Base-by-base conservation (phyloP, 2,113 vertebrate genomes). In the Amblyopsis rosae region DNA sequence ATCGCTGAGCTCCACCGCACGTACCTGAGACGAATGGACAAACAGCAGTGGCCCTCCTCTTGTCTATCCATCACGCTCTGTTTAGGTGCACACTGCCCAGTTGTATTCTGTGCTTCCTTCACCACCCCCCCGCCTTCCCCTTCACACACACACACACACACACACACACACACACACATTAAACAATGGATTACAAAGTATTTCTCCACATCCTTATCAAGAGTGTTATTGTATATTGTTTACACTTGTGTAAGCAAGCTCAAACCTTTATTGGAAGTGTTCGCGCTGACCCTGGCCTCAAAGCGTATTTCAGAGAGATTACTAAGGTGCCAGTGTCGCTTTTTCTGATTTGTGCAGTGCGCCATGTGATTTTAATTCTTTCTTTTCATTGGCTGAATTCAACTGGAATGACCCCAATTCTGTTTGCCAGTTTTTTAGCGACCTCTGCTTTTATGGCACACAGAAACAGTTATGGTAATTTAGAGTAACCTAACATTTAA, bases 1-100 rank as follows among this genome's bases (percentile, higher is more conserved):
- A 86, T 47, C 51, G 63, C 63, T 79, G 73, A 81, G 88, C 68
- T 84, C 82, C 84, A 85, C 79, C 80, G 76, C 65, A 69, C 74
- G 78, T 74, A 85, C 81, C 80, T 84, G 84, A 89, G 80, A 91
- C 84, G 85, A 88, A 90, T 90, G 86, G 85, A 86, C 87, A 84
- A 91, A 86, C 87, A 81, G 83, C 88, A 81, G 85, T 76, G 65
- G 76, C 62, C 81, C 78, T 81, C 65, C 73, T 53, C 0, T 62
- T 63, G 67, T 78, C 80, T 46, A 84, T 87, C 76, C 65, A 84
- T 90, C 87, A 85, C 82, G 56, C 70, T 79, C 77, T 81, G 66
- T 75, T 82, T 83, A 83, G 70, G 12, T 49, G 32, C 33, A 47
- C 56, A 56, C 56, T 59, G 51, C 35, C 58, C 35, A 53, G 12